A percentile compares a stretch with the other conserved stretches of the same genome.
Evolutionary conservation across 1,140 invertebrate genomes (phyloP).

Genomic region (Hesperophylax magnus): DNA sequence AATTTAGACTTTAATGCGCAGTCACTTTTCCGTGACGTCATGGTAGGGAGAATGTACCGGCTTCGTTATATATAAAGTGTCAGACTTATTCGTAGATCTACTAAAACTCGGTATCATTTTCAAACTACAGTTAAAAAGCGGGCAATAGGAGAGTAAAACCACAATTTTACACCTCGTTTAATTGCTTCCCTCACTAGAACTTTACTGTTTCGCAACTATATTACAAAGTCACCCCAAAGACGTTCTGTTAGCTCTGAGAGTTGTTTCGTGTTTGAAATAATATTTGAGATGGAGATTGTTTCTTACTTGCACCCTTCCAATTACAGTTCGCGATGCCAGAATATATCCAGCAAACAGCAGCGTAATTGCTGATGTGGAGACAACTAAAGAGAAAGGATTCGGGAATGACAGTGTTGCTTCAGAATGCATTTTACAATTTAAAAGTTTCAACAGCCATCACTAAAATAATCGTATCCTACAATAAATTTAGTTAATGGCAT

Average conservation of each 20-base stretch:
- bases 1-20: no score
- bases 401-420: constrained; percentile 2
- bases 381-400: neutral
- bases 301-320: neutral
- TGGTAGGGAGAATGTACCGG: no score
- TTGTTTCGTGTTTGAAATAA: neutral
- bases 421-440: no score
- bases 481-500: no score
- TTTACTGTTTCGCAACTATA: neutral
- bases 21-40: no score
- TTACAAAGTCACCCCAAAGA: constrained; percentile 1
- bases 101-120: constrained; percentile 8
- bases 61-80: neutral
- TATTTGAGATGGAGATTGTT: neutral
- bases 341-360: neutral
- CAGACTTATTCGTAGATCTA: neutral
- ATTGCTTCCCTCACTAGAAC: constrained; percentile 20
- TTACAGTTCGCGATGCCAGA: neutral
- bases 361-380: neutral
- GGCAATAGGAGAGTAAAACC: constrained; percentile 19
- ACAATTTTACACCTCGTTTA: constrained; percentile 34
- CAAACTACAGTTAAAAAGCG: constrained; percentile 19
- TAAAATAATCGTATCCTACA: no score
- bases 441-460: no score
- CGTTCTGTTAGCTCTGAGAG: neutral